Evolutionary conservation across 2,888 invertebrate genomes (phyloP).

Genomic region (Atethmia centrago): DNA sequence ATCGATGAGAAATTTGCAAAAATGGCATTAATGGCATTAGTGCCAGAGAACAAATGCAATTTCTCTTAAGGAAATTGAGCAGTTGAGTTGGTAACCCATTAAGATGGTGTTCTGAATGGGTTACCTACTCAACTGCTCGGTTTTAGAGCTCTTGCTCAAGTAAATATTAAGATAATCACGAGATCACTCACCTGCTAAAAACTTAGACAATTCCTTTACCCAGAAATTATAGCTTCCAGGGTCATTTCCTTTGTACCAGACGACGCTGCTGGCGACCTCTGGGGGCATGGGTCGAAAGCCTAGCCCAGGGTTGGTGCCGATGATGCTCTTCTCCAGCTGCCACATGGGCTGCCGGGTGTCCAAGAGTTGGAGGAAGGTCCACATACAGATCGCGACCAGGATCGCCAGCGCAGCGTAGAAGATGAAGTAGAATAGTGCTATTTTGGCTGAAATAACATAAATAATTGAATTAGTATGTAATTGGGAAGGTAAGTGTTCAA

Average conservation of each 20-base stretch:
- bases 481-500: not conserved
- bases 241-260: slow-evolving; percentile 97
- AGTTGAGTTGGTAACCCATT: not conserved
- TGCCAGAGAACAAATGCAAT: not conserved
- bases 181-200: slow-evolving; percentile 93
- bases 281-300: slow-evolving; percentile 98
- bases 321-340: slow-evolving; percentile 96
- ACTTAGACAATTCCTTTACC: slow-evolving; percentile 93
- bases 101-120: not conserved
- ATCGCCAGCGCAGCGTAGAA: slow-evolving; percentile 98
- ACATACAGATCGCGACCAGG: slow-evolving; percentile 98
- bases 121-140: too few species aligned
- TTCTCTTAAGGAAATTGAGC: not conserved
- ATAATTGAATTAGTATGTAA: not conserved
- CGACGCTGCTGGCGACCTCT: slow-evolving; percentile 97
- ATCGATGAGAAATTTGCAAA: too few species aligned
- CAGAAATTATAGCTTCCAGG: slow-evolving; percentile 94
- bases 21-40: too few species aligned
- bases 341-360: slow-evolving; percentile 97
- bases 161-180: not conserved
- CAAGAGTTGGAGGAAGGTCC: slow-evolving; percentile 97
- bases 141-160: too few species aligned
- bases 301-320: slow-evolving; percentile 98
- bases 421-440: slow-evolving; percentile 97
- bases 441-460: slow-evolving; percentile 94